Percentiles rank a stretch among this genome's conserved stretches.
Evolutionary conservation across 2,113 vertebrate genomes (phyloP).

Genomic region (Scomber colias): DNA sequence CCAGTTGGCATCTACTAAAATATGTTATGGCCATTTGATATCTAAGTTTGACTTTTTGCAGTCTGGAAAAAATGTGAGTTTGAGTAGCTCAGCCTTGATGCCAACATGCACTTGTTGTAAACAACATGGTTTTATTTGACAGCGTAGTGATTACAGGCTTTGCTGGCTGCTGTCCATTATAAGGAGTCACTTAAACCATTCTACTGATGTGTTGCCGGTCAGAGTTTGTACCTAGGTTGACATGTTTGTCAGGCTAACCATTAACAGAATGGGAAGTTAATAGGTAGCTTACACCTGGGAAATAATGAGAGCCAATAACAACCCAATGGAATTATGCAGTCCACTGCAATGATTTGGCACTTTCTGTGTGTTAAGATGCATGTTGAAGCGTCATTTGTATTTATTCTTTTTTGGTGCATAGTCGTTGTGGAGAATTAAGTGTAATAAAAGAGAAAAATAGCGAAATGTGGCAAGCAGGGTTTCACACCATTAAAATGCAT

Average conservation of each 20-base stretch:
- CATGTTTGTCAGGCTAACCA: conserved; percentile 67
- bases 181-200: conserved; percentile 38
- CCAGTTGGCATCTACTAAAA: neutral
- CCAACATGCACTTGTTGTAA: conserved; percentile 13
- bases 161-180: conserved; percentile 24
- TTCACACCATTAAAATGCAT: conserved; percentile 14
- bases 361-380: conserved; percentile 6
- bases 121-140: conserved; percentile 35
- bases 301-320: conserved; percentile 36
- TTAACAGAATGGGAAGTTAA: conserved; percentile 74
- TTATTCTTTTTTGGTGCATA: neutral
- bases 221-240: conserved; percentile 72
- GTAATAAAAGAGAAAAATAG: conserved; percentile 5
- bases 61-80: neutral
- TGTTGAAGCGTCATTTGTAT: neutral
- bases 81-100: neutral
- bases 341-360: neutral
- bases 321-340: neutral
- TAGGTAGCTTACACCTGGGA: conserved; percentile 55
- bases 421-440: neutral
- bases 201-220: conserved; percentile 54
- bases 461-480: conserved; percentile 8
- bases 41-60: neutral
- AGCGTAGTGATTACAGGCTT: conserved; percentile 31
- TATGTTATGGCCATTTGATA: neutral